A percentile compares a stretch with the other conserved stretches of the same genome.
phyloP scores from a whole-genome alignment of 2,113 vertebrate genomes.

The Microtus richardsoni region DNA sequence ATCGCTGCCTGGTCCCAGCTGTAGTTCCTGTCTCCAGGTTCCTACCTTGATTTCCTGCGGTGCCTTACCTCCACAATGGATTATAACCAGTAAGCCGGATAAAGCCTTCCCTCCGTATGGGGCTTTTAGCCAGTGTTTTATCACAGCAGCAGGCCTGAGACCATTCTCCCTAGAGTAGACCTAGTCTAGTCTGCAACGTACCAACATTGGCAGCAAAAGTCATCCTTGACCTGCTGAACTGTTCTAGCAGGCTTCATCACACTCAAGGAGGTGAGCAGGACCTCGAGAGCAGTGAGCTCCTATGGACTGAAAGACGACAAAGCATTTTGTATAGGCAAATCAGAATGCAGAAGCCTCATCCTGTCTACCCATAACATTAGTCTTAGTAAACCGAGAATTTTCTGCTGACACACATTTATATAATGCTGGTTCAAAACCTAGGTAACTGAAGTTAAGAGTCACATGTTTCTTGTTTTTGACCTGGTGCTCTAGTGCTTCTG shows the following conservation, averaged over 20 bases:
- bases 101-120: neutral
- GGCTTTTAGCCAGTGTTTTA: neutral
- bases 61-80: neutral
- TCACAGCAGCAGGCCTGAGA: neutral
- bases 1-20: neutral
- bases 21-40: neutral
- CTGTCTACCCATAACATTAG: neutral
- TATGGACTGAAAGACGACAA: neutral
- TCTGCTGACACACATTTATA: neutral
- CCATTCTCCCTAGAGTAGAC: neutral
- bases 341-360: neutral
- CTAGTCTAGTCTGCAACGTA: neutral
- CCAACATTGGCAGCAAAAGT: neutral
- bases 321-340: neutral
- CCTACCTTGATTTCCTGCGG: too few species aligned
- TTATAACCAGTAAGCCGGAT: neutral
- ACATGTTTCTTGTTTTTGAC: neutral
- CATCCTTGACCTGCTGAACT: neutral
- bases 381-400: conserved; percentile 37
- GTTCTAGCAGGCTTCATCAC: neutral
- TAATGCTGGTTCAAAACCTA: conserved; percentile 28
- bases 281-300: neutral
- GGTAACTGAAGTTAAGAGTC: neutral
- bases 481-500: neutral
- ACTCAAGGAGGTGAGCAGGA: too few species aligned